A percentile compares a stretch with the other conserved stretches of the same genome.
Evolutionary conservation across 2,797 vertebrate species (phyloP).

Genomic region (Gymnothorax javanicus): DNA sequence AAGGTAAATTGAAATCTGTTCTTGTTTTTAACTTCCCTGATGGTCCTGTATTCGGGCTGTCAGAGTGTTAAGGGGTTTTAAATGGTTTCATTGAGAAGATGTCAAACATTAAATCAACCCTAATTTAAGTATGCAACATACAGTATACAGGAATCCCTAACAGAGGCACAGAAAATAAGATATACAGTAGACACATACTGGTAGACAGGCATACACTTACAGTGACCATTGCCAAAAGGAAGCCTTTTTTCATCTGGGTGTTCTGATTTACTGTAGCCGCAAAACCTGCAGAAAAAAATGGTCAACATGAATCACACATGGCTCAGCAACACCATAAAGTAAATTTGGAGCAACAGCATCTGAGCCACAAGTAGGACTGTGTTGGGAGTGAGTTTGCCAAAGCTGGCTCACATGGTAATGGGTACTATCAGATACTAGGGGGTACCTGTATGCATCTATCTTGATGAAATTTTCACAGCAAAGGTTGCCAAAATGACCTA

Average conservation of each 20-base stretch:
- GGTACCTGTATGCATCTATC: slow-evolving; percentile 60
- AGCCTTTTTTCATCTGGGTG: slow-evolving; percentile 94
- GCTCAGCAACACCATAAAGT: neutral
- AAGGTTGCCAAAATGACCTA: slow-evolving; percentile 57
- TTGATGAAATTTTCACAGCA: slow-evolving; percentile 68
- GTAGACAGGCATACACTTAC: slow-evolving; percentile 78
- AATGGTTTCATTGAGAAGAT: neutral
- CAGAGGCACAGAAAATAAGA: neutral
- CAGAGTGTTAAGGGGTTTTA: too few relatives aligned
- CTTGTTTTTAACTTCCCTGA: too few relatives aligned
- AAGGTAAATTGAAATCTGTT: too few relatives aligned
- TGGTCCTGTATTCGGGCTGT: too few relatives aligned
- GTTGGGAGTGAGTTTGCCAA: slow-evolving; percentile 46
- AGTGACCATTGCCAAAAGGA: slow-evolving; percentile 94
- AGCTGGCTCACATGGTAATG: slow-evolving; percentile 59
- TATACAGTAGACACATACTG: slow-evolving; percentile 6
- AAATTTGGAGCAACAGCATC: neutral
- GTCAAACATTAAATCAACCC: neutral
- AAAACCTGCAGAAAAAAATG: slow-evolving; percentile 83
- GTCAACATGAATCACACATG: slow-evolving; percentile 18
- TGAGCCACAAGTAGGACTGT: neutral
- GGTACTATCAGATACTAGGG: slow-evolving; percentile 45
- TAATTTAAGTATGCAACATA: neutral
- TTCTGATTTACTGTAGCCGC: slow-evolving; percentile 93
- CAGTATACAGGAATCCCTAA: neutral